These are phyloP conservation scores for Mobula birostris DNA, from an alignment of 2,113 vertebrate species.

Conservation along the genomic window DNA sequence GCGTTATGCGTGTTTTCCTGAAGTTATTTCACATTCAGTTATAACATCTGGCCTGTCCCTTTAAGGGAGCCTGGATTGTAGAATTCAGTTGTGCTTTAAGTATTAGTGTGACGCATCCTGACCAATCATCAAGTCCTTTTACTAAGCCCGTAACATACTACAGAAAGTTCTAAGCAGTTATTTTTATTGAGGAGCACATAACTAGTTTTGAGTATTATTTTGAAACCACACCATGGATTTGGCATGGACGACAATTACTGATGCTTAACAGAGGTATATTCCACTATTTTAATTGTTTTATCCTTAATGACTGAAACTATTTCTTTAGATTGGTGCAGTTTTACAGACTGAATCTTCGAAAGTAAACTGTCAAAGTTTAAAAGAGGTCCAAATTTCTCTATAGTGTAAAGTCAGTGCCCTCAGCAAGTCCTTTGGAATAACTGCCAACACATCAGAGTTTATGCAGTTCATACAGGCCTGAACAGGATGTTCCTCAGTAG, in stretches of 20 bases:
- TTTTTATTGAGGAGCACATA: background rate
- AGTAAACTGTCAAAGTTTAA: background rate
- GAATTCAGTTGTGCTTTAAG: background rate
- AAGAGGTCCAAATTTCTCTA: background rate
- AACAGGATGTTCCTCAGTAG: conserved; percentile 34
- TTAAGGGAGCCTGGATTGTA: background rate
- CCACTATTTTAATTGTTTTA: background rate
- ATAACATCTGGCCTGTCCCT: background rate
- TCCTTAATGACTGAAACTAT: background rate
- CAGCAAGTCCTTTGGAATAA: background rate
- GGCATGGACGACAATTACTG: background rate
- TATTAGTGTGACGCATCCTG: background rate
- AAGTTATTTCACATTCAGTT: background rate
- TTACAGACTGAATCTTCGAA: background rate
- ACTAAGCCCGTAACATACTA: background rate
- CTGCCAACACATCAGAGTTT: background rate
- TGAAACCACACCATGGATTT: background rate
- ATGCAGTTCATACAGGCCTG: conserved; percentile 22
- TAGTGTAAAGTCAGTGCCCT: background rate
- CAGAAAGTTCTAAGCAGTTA: background rate
- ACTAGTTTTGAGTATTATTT: background rate
- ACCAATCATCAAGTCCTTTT: background rate
- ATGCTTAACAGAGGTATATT: background rate
- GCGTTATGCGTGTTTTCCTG: background rate
- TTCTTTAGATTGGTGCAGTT: background rate